phyloP scores from a whole-genome alignment of 2,113 vertebrate genomes.

The Chaetura pelagica region DNA sequence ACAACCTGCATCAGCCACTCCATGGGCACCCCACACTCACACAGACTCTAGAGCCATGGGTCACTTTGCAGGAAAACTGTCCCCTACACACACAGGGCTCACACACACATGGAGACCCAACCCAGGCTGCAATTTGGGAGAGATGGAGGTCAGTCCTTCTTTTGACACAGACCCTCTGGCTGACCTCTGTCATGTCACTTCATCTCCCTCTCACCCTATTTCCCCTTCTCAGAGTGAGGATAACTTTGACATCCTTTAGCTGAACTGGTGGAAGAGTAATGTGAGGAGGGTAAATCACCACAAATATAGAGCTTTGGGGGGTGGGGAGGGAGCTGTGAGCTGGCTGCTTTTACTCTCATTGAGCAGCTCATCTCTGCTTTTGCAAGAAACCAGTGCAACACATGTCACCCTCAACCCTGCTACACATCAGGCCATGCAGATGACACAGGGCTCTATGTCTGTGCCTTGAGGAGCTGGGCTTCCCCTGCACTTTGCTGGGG shows the following conservation, averaged over 20 bases:
- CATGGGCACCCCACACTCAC: neutral
- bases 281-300: neutral
- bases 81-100: accelerated
- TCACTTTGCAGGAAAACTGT: neutral
- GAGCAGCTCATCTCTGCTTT: neutral
- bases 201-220: neutral
- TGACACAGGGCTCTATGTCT: neutral
- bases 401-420: neutral
- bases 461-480: neutral
- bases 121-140: neutral
- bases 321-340: neutral
- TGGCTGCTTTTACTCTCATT: neutral
- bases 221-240: neutral
- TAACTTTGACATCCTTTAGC: neutral
- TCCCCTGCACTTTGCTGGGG: neutral
- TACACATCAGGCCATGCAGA: neutral
- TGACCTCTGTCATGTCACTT: neutral
- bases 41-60: neutral
- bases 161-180: neutral
- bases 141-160: neutral
- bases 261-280: neutral
- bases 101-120: accelerated
- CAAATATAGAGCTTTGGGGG: neutral
- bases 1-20: neutral
- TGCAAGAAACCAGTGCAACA: neutral